These are phyloP conservation scores for Elephantulus edwardii DNA, from an alignment of 2,113 vertebrate species.

Conservation along the genomic window DNA sequence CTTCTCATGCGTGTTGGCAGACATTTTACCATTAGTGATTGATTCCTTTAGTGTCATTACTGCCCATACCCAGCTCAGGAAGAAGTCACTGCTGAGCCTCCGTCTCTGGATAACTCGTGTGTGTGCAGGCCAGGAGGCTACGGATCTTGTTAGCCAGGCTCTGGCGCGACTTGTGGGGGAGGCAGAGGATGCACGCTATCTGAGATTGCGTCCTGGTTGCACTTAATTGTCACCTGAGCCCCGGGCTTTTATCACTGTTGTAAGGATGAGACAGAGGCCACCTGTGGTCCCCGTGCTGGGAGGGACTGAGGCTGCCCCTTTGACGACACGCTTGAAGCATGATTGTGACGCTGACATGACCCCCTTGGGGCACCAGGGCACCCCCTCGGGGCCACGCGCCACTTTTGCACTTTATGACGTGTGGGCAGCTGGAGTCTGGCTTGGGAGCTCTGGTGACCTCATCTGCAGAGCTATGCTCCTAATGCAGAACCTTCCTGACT, in stretches of 20 bases:
- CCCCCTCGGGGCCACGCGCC: background rate
- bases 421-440: background rate
- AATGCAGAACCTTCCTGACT: no score
- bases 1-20: background rate
- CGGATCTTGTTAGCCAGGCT: background rate
- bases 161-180: background rate
- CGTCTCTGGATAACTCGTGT: background rate
- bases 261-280: no score
- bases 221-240: no score
- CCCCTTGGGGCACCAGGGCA: background rate
- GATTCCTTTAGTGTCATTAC: background rate
- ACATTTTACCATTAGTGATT: background rate
- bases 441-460: no score
- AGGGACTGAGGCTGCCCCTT: background rate
- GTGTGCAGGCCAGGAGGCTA: background rate
- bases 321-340: background rate
- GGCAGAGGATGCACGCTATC: background rate
- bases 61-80: background rate
- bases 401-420: background rate
- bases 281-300: background rate
- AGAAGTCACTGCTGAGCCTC: background rate
- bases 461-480: no score
- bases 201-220: no score
- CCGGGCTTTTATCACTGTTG: no score
- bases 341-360: background rate